These are phyloP conservation scores for Drosophila recens DNA, from an alignment of 2,888 invertebrate species.

Conservation along the genomic window DNA sequence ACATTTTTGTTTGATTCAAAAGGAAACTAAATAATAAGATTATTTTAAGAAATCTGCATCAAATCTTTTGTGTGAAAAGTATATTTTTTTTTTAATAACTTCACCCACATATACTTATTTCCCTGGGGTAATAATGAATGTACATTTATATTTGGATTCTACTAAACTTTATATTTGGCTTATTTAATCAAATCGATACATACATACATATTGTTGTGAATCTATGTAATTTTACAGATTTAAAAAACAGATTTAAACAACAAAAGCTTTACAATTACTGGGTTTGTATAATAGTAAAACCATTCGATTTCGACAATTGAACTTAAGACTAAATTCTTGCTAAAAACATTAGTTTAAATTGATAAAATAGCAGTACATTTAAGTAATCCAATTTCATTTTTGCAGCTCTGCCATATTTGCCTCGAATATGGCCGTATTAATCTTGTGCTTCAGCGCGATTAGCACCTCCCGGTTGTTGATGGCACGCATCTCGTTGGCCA, in stretches of 20 bases:
- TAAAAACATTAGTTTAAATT: constrained; percentile 48
- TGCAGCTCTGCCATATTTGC: constrained; percentile 87
- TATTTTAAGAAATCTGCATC: too few species aligned
- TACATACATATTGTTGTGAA: constrained; percentile 34
- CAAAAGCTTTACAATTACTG: constrained; percentile 44
- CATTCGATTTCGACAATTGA: constrained; percentile 27
- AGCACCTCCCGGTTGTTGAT: constrained; percentile 87
- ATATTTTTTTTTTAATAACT: too few species aligned
- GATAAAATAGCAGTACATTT: constrained; percentile 25
- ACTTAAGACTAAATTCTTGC: constrained; percentile 63
- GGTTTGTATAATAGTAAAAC: constrained; percentile 23
- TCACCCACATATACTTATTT: too few species aligned
- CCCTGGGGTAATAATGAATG: background rate
- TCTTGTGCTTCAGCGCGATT: constrained; percentile 87
- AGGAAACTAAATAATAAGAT: too few species aligned
- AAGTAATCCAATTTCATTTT: constrained; percentile 58
- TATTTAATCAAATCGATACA: constrained; percentile 62
- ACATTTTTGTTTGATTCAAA: too few species aligned
- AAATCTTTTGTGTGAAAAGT: too few species aligned
- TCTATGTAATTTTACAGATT: constrained; percentile 58
- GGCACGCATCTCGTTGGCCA: constrained; percentile 87
- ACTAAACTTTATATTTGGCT: constrained; percentile 74
- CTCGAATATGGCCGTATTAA: constrained; percentile 88
- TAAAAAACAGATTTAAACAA: constrained; percentile 38
- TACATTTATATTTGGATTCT: constrained; percentile 40